Percentiles rank a stretch among this genome's conserved stretches.
These are phyloP conservation scores for Noctua fimbriata DNA, from an alignment of 2,888 invertebrate genomes.

Conservation along the genomic window DNA sequence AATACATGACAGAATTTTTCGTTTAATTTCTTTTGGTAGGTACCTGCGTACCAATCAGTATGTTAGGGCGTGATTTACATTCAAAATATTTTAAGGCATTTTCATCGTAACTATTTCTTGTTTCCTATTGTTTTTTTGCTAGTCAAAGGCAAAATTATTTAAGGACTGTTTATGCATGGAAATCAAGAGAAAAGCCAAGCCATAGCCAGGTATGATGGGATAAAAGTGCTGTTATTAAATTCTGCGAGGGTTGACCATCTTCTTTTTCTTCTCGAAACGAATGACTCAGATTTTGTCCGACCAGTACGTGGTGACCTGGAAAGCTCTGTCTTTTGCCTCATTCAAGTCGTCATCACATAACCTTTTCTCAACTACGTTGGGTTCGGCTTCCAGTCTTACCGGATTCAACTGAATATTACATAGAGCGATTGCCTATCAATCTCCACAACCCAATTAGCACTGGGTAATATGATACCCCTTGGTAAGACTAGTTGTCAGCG, in stretches of 20 bases:
- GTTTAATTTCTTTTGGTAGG: background rate
- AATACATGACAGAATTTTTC: background rate
- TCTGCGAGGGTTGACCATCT: background rate
- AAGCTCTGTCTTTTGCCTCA: background rate
- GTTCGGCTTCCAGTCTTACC: too few species aligned
- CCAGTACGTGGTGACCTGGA: background rate
- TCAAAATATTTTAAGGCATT: background rate
- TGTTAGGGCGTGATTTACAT: background rate
- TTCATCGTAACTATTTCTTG: background rate
- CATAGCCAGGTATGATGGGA: background rate
- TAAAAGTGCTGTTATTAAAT: background rate
- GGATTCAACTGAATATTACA: too few species aligned
- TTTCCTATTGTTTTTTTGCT: background rate
- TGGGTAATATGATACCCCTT: too few species aligned
- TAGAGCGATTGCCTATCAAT: too few species aligned
- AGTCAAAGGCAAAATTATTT: background rate
- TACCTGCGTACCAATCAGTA: background rate
- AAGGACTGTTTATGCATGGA: accelerated
- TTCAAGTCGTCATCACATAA: background rate
- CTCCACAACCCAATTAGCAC: too few species aligned
- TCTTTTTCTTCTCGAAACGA: background rate
- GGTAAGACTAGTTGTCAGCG: too few species aligned
- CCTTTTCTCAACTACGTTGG: too few species aligned
- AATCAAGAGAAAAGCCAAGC: background rate
- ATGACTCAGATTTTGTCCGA: background rate